Evolutionary conservation across 2,888 invertebrate species (phyloP), one percentile per base, ranked within the genome.

Genomic region (Metacarcinus magister): DNA sequence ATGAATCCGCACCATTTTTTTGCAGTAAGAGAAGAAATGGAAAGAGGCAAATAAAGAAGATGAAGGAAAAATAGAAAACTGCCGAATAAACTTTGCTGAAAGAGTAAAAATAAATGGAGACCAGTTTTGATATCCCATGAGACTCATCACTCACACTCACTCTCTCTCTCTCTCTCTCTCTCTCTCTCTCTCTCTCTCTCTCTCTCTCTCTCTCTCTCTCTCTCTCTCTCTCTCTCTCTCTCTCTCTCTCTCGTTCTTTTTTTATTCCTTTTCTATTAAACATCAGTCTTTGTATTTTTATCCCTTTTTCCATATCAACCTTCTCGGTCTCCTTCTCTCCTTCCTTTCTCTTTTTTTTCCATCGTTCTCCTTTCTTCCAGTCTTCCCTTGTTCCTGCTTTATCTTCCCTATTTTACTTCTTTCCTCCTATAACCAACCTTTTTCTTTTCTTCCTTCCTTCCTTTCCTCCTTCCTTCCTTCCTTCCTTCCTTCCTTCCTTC

Each of bases 131-230:
- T 7, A n/a, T 28, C 28, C 13, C 82, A 28, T 82, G n/a, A 32
- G 28, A 82, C 28, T 0, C 54, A 54, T 54, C 54, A 67, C 67
- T 23, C n/a, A 67, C n/a, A n/a, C 67, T 5, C 23, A 23, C 23
- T 28, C 28, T 28, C 23, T 67, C 23, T 39, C 60, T 75, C 75
- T 32, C 39, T 23, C 39, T 93, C 93, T 7, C 60, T 60, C 93
- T 43, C 93, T 67, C 91, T 46, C 46, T 91, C 91, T 46, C 48
- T 91, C 91, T 48, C 48, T 91, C 91, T 48, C 48, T 91, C 91
- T 48, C 48, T 48, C 91, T 48, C 48, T 48, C 91, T 48, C 48
- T 91, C 91, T 48, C 48, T 91, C 91, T 48, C 48, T 91, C 91
- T 48, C 48, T 48, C 48, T 28, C 39, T 39, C 48, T 28, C 48